phyloP scores from a whole-genome alignment of 2,113 vertebrate genomes.

The Ophiodon elongatus region DNA sequence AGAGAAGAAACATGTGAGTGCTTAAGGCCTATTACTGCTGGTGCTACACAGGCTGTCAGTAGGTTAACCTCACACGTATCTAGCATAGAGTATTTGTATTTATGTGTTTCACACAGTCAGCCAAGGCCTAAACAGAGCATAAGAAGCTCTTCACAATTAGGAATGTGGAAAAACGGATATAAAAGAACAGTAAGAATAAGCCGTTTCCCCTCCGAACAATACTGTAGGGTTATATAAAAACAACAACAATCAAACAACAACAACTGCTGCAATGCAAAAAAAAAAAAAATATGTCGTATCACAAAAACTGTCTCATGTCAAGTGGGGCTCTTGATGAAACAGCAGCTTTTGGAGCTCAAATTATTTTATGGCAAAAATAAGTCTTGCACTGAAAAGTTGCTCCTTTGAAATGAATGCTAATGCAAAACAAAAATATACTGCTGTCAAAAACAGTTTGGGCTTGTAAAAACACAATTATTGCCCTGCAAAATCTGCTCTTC shows the following conservation, averaged over 20 bases:
- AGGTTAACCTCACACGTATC: conserved; percentile 36
- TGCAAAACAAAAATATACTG: conserved; percentile 1
- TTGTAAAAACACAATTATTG: conserved; percentile 6
- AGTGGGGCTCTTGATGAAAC: conserved; percentile 41
- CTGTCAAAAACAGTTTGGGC: not conserved
- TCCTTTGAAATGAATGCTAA: conserved; percentile 45
- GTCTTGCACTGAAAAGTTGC: conserved; percentile 19
- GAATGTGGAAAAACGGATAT: not conserved
- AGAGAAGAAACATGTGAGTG: conserved; percentile 40
- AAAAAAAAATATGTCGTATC: conserved; percentile 31
- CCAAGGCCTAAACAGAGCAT: conserved; percentile 11
- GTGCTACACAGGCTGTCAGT: conserved; percentile 22
- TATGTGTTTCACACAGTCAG: conserved; percentile 39
- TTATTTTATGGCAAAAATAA: conserved; percentile 29
- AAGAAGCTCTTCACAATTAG: conserved; percentile 11
- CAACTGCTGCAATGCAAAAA: conserved; percentile 20
- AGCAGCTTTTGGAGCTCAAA: conserved; percentile 28
- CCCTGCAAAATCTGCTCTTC: not conserved
- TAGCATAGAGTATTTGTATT: conserved; percentile 13
- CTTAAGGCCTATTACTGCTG: conserved; percentile 43
- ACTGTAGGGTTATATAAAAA: not conserved
- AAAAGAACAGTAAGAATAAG: conserved; percentile 33
- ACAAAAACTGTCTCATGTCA: conserved; percentile 27
- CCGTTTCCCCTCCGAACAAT: conserved; percentile 44
- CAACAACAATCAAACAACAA: conserved; percentile 32